phyloP scores from a whole-genome alignment of 1,140 invertebrate genomes.

The Acromyrmex echinatior region DNA sequence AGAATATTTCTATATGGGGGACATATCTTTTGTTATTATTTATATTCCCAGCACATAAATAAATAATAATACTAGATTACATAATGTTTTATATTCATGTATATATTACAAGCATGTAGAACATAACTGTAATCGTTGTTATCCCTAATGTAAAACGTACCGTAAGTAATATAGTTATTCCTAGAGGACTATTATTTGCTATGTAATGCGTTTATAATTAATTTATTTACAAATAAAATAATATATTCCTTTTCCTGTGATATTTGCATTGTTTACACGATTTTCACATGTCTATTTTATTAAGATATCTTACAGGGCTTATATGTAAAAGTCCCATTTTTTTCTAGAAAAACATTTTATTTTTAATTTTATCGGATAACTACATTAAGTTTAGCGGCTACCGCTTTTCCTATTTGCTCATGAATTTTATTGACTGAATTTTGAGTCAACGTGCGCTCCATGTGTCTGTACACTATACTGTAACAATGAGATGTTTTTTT shows the following conservation, averaged over 20 bases:
- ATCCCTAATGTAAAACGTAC: constrained; percentile 68
- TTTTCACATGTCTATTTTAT: background rate
- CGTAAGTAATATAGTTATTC: constrained; percentile 73
- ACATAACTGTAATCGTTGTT: constrained; percentile 76
- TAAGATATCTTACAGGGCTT: background rate
- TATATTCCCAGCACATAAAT: constrained; percentile 27
- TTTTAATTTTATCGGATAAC: constrained; percentile 88
- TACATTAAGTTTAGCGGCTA: constrained; percentile 90
- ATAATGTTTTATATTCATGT: constrained; percentile 70
- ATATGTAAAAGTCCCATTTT: background rate
- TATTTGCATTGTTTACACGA: constrained; percentile 18
- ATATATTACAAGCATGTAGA: constrained; percentile 72
- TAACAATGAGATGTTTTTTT: constrained; percentile 95
- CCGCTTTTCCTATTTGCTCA: constrained; percentile 90
- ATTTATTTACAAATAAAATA: constrained; percentile 82
- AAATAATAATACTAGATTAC: constrained; percentile 43
- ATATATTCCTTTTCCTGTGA: constrained; percentile 78
- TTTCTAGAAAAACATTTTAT: constrained; percentile 59
- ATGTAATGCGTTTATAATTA: constrained; percentile 81
- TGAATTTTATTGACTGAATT: constrained; percentile 96
- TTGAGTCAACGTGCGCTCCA: constrained; percentile 95
- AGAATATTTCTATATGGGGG: background rate
- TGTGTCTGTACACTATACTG: constrained; percentile 97
- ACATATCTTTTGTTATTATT: constrained; percentile 43
- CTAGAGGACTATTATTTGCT: constrained; percentile 78